Evolutionary conservation across 1,140 invertebrate species (phyloP).

Genomic region (Glossosoma conforme): DNA sequence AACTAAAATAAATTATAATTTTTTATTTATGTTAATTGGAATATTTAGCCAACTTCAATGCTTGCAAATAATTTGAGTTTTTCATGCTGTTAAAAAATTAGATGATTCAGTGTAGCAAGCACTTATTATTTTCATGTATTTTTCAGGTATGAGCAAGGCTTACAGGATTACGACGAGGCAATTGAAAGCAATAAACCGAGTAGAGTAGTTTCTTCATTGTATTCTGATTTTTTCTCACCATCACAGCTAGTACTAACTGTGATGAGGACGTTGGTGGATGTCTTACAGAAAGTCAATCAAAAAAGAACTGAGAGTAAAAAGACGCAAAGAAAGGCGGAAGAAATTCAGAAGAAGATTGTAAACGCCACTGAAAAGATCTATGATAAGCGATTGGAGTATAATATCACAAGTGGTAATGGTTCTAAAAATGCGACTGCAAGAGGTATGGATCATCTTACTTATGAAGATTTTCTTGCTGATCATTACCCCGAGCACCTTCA

Average conservation of each 20-base stretch:
- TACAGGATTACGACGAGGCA: constrained; percentile 20
- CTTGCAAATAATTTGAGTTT: no score
- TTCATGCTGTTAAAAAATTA: no score
- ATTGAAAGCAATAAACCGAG: background rate
- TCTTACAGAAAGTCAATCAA: constrained; percentile 42
- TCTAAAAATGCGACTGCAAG: constrained; percentile 4
- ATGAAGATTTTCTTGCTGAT: constrained; percentile 28
- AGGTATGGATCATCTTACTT: constrained; percentile 23
- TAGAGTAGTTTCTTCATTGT: constrained; percentile 12
- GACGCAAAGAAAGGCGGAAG: constrained; percentile 15
- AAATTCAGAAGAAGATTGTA: background rate
- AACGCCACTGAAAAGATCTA: no score
- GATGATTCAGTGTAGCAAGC: no score
- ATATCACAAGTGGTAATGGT: constrained; percentile 7
- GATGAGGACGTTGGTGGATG: constrained; percentile 39
- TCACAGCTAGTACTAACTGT: constrained; percentile 41
- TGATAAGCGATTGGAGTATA: background rate
- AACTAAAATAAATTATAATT: no score
- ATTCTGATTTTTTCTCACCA: constrained; percentile 33
- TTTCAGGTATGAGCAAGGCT: constrained; percentile 14
- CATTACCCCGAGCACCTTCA: constrained; percentile 27
- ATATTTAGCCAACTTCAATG: no score
- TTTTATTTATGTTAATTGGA: no score
- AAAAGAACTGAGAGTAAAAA: constrained; percentile 30
- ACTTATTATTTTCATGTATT: constrained; percentile 4